These are phyloP conservation scores for Tolypeutes matacus DNA, from an alignment of 2,797 vertebrate genomes.

Conservation along the genomic window DNA sequence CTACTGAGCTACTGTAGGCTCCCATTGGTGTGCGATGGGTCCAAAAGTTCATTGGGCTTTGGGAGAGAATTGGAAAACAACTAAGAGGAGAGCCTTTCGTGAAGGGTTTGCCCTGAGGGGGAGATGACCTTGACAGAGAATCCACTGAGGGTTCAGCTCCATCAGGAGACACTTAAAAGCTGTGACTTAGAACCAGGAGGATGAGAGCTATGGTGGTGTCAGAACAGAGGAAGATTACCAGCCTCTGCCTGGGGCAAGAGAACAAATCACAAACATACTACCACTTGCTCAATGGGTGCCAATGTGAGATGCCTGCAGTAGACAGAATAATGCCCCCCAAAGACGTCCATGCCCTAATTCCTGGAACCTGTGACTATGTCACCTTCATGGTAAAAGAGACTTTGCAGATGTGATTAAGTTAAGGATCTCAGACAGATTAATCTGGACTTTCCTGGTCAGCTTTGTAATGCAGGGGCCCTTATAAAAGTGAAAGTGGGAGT, in stretches of 20 bases:
- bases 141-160: background rate
- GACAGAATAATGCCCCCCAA: background rate
- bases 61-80: background rate
- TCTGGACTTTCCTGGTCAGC: background rate
- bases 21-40: too few relatives aligned
- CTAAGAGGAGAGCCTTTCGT: background rate
- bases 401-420: background rate
- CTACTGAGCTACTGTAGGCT: background rate
- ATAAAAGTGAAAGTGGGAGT: background rate
- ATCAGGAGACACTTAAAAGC: background rate
- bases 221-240: background rate
- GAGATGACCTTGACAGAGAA: background rate
- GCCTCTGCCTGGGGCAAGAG: background rate
- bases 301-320: background rate
- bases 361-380: background rate
- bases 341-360: background rate
- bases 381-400: background rate
- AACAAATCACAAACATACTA: background rate
- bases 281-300: background rate
- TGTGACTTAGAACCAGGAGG: background rate
- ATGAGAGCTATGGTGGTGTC: background rate
- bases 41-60: rapidly evolving
- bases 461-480: background rate
- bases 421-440: background rate
- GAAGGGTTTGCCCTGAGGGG: background rate